Evolutionary conservation across 1,140 invertebrate species (phyloP).

Genomic region (Cydia strobilella): DNA sequence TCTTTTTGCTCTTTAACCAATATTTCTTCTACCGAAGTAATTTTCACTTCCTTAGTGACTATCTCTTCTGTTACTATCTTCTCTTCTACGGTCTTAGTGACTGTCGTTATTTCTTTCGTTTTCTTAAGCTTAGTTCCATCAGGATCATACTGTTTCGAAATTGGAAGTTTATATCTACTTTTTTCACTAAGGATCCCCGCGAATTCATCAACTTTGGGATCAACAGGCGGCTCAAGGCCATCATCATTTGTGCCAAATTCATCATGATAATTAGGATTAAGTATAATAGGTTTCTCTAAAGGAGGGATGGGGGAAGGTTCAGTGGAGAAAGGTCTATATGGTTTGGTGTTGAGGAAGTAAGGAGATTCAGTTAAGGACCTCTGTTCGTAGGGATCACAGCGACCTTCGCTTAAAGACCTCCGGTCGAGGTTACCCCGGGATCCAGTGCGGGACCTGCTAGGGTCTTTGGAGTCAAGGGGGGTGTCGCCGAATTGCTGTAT

Average conservation of each 20-base stretch:
- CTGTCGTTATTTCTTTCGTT: slow-evolving; percentile 33
- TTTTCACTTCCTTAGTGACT: slow-evolving; percentile 31
- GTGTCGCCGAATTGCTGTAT: slow-evolving; percentile 49
- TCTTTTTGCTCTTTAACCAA: slow-evolving; percentile 43
- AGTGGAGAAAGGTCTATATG: slow-evolving; percentile 64
- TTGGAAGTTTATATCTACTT: slow-evolving; percentile 62
- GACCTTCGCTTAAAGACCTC: slow-evolving; percentile 1
- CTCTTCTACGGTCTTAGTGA: slow-evolving; percentile 27
- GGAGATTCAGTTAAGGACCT: slow-evolving; percentile 55
- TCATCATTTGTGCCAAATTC: slow-evolving; percentile 43
- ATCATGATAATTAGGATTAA: slow-evolving; percentile 62
- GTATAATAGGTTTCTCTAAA: slow-evolving; percentile 62
- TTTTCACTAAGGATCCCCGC: slow-evolving; percentile 41
- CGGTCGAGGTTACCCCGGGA: slow-evolving; percentile 4
- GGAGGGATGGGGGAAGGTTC: slow-evolving; percentile 57
- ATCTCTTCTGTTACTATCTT: background rate
- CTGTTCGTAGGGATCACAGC: slow-evolving; percentile 33
- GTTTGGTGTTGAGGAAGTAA: slow-evolving; percentile 48
- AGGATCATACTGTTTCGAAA: slow-evolving; percentile 65
- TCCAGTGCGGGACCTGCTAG: background rate
- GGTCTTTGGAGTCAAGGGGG: background rate
- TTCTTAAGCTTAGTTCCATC: slow-evolving; percentile 50
- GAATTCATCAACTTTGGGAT: slow-evolving; percentile 15
- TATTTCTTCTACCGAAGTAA: slow-evolving; percentile 37
- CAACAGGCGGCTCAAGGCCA: slow-evolving; percentile 25